Percentiles rank a stretch among this genome's conserved stretches.
Conservation (phyloP, 2,797 vertebrate genomes). For the Leuciscus waleckii region DNA sequence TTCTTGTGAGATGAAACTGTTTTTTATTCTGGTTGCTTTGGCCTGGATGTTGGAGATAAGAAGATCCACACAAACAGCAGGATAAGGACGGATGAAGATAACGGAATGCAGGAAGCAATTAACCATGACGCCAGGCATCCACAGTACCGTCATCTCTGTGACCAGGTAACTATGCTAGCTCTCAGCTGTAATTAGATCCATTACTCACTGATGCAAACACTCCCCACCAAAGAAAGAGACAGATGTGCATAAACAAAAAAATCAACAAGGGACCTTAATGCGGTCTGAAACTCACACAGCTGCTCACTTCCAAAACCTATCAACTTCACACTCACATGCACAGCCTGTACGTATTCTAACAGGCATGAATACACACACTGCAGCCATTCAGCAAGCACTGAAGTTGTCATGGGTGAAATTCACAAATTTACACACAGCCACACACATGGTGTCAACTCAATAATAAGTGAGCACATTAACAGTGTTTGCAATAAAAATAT, state of each 20-base stretch:
- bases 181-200: conserved; percentile 43
- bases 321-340: conserved; percentile 19
- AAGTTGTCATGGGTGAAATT: conserved; percentile 10
- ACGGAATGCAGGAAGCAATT: conserved; percentile 23
- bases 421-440: conserved; percentile 2
- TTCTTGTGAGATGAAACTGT: neutral
- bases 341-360: conserved; percentile 1
- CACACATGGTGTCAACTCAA: conserved; percentile 22
- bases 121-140: conserved; percentile 3
- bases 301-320: conserved; percentile 27
- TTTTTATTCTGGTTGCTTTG: conserved; percentile 6
- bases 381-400: conserved; percentile 12
- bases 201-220: conserved; percentile 46
- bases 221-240: conserved; percentile 20
- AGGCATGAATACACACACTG: conserved; percentile 1
- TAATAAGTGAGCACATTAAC: conserved; percentile 38
- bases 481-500: conserved; percentile 10
- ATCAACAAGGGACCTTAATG: conserved; percentile 42
- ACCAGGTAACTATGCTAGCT: conserved; percentile 41
- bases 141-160: conserved; percentile 46
- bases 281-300: conserved; percentile 38
- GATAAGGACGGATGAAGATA: conserved; percentile 20
- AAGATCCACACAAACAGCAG: neutral
- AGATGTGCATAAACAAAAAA: conserved; percentile 29
- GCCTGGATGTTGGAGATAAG: neutral